Evolutionary conservation across 2,888 invertebrate genomes (phyloP).

Genomic region (Melinopterus prodromus): DNA sequence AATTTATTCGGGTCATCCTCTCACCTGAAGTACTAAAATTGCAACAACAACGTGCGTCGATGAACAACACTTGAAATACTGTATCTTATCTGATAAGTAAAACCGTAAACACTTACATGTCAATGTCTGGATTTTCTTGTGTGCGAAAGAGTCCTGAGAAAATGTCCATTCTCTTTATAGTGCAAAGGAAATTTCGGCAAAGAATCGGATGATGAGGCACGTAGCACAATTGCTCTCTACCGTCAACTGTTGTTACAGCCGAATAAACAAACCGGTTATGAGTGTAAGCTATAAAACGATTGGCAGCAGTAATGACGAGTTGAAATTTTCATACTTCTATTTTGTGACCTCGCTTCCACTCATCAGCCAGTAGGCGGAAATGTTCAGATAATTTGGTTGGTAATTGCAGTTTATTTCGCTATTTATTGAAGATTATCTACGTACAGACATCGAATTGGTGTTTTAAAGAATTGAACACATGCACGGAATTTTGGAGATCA

Average conservation of each 20-base stretch:
- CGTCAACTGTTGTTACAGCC: not conserved
- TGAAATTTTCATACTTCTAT: not conserved
- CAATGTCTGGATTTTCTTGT: not conserved
- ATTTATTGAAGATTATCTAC: too few species aligned
- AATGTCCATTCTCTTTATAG: not conserved
- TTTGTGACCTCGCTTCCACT: not conserved
- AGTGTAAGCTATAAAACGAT: not conserved
- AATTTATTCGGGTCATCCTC: too few species aligned
- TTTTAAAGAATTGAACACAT: too few species aligned
- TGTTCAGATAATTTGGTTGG: too few species aligned
- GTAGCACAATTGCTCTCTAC: not conserved
- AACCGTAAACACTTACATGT: not conserved
- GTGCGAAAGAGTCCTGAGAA: not conserved
- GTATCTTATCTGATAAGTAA: not conserved
- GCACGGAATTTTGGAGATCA: too few species aligned
- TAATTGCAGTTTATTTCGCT: too few species aligned
- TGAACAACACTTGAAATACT: not conserved
- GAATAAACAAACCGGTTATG: not conserved
- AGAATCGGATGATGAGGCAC: not conserved
- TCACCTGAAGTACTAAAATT: too few species aligned
- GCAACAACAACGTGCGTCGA: too few species aligned
- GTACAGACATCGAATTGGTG: too few species aligned
- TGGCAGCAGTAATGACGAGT: not conserved
- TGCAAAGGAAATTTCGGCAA: not conserved
- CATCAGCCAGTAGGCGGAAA: not conserved